phyloP scores from a whole-genome alignment of 2,888 invertebrate genomes.

The Drosophila eohydei region DNA sequence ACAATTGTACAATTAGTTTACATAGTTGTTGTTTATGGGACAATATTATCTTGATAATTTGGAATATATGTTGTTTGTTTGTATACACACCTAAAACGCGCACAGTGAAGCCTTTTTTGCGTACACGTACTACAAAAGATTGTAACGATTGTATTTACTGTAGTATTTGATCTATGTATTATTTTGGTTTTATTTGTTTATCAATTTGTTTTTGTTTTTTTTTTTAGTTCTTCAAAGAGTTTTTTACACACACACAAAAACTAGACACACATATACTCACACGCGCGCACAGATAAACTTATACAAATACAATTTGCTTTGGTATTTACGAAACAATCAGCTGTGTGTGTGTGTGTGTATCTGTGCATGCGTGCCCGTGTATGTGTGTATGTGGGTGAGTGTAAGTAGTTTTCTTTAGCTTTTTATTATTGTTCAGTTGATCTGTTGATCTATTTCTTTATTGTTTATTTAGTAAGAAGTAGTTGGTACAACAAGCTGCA shows the following conservation, averaged over 20 bases:
- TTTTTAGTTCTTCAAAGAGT: neutral
- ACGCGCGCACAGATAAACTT: conserved; percentile 17
- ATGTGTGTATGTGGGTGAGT: conserved; percentile 14
- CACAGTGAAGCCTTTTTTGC: conserved; percentile 67
- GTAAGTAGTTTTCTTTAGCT: conserved; percentile 37
- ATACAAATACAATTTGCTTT: conserved; percentile 13
- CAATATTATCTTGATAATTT: conserved; percentile 49
- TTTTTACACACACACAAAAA: conserved; percentile 22
- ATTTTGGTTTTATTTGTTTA: conserved; percentile 51
- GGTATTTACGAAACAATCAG: neutral
- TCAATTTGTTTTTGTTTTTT: conserved; percentile 10
- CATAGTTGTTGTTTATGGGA: conserved; percentile 24
- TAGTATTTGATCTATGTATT: conserved; percentile 49
- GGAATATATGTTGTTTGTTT: conserved; percentile 53
- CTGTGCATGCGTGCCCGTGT: conserved; percentile 10
- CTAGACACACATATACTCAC: conserved; percentile 9
- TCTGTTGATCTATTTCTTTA: conserved; percentile 46
- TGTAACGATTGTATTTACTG: conserved; percentile 45
- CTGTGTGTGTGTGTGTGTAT: conserved; percentile 9
- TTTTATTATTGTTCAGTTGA: conserved; percentile 57
- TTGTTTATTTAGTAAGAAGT: conserved; percentile 75
- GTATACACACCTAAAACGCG: conserved; percentile 75
- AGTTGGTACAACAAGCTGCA: conserved; percentile 80
- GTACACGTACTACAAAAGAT: conserved; percentile 42
- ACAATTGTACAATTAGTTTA: conserved; percentile 33